A percentile compares a stretch with the other conserved stretches of the same genome.
These are phyloP conservation scores for Eustalomyia histrio DNA, from an alignment of 2,888 invertebrate species.

Conservation along the genomic window DNA sequence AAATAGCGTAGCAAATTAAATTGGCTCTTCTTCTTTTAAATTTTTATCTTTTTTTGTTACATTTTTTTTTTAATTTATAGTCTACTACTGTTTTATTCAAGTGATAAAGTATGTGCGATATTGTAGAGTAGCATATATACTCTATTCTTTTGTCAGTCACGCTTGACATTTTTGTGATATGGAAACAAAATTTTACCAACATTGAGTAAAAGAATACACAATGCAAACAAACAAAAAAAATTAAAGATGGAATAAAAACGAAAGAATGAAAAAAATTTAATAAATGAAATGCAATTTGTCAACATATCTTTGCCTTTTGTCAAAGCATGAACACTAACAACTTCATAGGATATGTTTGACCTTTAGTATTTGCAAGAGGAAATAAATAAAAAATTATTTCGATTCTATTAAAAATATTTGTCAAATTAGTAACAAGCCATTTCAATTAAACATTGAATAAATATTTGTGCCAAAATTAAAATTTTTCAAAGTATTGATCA, in stretches of 20 bases:
- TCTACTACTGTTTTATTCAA: background rate
- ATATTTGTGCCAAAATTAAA: no score
- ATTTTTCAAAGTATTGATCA: no score
- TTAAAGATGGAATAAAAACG: background rate
- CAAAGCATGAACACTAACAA: background rate
- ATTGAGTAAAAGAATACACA: conserved; percentile 34
- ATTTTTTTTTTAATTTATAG: conserved; percentile 40
- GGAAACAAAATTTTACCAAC: conserved; percentile 23
- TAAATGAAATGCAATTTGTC: conserved; percentile 51
- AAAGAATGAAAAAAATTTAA: conserved; percentile 19
- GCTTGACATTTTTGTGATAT: conserved; percentile 24
- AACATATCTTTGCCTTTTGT: conserved; percentile 47
- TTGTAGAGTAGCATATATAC: background rate
- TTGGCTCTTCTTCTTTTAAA: conserved; percentile 37
- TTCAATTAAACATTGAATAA: background rate
- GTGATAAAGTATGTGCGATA: no score
- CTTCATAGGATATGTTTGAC: background rate
- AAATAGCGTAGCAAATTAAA: conserved; percentile 57
- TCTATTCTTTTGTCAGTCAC: conserved; percentile 15
- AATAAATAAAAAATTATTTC: no score
- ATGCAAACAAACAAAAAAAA: background rate
- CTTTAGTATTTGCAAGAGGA: background rate
- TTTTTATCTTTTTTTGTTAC: background rate
- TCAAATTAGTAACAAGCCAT: background rate
- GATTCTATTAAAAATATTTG: background rate